Evolutionary conservation across 2,113 vertebrate species (phyloP), one percentile per base, ranked within the genome.

Genomic region (Cryptoleucopteryx plumbea): DNA sequence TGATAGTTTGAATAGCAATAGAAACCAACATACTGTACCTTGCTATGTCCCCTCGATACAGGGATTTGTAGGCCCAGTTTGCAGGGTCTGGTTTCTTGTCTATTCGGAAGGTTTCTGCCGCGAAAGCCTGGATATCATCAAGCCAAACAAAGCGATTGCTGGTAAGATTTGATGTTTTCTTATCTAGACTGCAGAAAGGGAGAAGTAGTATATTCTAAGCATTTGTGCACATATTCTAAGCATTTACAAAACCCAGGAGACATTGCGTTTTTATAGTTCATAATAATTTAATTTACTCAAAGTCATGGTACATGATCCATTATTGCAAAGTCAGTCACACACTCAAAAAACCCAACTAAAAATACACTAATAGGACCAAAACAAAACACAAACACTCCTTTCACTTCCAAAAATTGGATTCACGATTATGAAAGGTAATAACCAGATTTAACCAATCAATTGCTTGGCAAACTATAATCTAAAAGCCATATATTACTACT

Each of bases 31-130:
- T 7, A 42, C 6, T 3, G 13, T 99, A 99, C 99, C 99, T 98
- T 56, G 99, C 98, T 71, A 99, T 98, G 40, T 99, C 98, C 84
- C 98, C 99, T 53, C 99, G 99, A 97, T 99, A 99, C 25, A 99
- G 97, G 19, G 99, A 99, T 93, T 99, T 99, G 82, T 99, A 99
- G 42, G 99, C 98, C 99, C 99, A 99, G 98, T 99, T 99, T 62
- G 99, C 98, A 50, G 97, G 96, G 88, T 99, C 99, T 6, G 99
- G 96, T 73, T 99, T 99, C 92, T 97, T 98, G 95, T 99, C 99
- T 75, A 98, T 97, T n/a, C 98, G 98, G 98, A 99, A 99, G 6
- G 94, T 96, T 71, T 98, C 98, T 68, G 96, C 91, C 6, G 96
- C 95, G 80, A 97, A 93, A 22, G 88, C 67, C 96, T 98, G 96